Evolutionary conservation across 1,140 invertebrate genomes (phyloP).

Genomic region (Planococcus citri): DNA sequence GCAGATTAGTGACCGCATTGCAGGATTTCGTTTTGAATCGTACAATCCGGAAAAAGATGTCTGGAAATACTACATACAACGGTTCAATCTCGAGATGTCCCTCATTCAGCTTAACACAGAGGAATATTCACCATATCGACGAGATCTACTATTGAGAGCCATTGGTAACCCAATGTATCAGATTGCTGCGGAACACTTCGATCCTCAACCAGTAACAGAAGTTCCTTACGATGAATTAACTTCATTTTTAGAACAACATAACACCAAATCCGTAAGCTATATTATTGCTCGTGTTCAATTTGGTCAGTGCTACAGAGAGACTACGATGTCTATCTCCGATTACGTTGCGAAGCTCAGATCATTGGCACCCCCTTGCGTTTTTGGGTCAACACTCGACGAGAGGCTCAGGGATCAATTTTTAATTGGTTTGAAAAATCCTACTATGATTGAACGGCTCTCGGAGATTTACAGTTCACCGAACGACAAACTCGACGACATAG

Average conservation of each 20-base stretch:
- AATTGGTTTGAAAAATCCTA: too few species aligned
- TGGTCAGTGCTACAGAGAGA: neutral
- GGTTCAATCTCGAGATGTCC: neutral
- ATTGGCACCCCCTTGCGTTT: too few species aligned
- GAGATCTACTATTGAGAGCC: neutral
- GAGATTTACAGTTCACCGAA: too few species aligned
- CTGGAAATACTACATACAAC: neutral
- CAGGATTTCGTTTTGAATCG: too few species aligned
- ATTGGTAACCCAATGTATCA: neutral
- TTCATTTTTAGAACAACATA: neutral
- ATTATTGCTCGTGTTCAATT: neutral
- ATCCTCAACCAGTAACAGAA: neutral
- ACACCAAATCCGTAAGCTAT: neutral
- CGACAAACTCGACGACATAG: too few species aligned
- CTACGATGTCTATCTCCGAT: too few species aligned
- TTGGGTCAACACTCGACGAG: too few species aligned
- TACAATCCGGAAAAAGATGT: too few species aligned
- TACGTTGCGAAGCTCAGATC: too few species aligned
- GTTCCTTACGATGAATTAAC: neutral
- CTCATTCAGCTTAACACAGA: neutral
- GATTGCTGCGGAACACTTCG: neutral
- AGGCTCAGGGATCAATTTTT: too few species aligned
- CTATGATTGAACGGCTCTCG: too few species aligned
- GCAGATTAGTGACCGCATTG: too few species aligned
- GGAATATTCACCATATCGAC: neutral